Evolutionary conservation across 2,888 invertebrate genomes (phyloP), one percentile per base, ranked within the genome.

Genomic region (Acholoe squamosa): DNA sequence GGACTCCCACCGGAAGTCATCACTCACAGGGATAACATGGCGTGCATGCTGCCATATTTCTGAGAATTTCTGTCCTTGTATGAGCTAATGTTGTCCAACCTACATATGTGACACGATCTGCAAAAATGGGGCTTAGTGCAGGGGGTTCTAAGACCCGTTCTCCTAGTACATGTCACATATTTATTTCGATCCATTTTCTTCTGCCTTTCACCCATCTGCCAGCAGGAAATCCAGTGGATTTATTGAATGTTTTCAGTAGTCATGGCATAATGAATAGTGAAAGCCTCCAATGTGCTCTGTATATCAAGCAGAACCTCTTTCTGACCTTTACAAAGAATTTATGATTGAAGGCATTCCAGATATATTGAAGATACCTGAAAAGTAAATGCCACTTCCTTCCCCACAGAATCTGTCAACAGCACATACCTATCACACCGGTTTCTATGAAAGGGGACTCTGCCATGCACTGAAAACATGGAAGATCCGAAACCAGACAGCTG

Each of bases 1-100:
- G 67, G 67, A 67, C 67, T 67, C n/a, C 67, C 67, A 25, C 16
- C 67, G 67, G 67, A 67, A 67, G 67, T 67, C n/a, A 25, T 7
- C 67, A n/a, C 22, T 67, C 67, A n/a, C 67, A 16, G n/a, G 14
- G 67, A 67, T 25, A 67, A 67, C 67, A 25, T 67, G 67, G 67
- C 67, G 67, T 67, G 67, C n/a, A 16, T 7, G 67, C 67, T 16
- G 67, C 67, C 67, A 67, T 67, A 7, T 54, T 54, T 10, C 19
- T 19, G 12, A 19, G 54, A 19, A 19, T 54, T 10, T 10, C 19
- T 54, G 54, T n/a, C 19, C 10, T 54, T 10, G 12, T 19, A 19
- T 19, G 54, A 54, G 10, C 12, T 54, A 19, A n/a, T 19, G 10
- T 54, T 19, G 54, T 14, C 19, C 12, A n/a, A n/a, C n/a, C n/a